Evolutionary conservation across 2,888 invertebrate species (phyloP), one percentile per base, ranked within the genome.

Genomic region (Panopea generosa): DNA sequence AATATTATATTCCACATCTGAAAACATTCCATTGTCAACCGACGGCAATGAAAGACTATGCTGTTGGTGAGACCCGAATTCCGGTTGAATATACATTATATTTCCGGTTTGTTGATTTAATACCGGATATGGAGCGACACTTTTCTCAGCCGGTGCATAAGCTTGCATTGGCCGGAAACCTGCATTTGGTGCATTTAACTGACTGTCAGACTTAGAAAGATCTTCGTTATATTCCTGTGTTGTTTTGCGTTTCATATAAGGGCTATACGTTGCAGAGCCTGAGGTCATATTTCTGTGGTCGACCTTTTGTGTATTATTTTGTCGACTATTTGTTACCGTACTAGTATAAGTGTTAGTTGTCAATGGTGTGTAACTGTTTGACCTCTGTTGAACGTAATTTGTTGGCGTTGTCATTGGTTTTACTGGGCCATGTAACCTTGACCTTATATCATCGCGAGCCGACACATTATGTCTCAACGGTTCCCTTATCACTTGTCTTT

Each of bases 1-100:
- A 45, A 90, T 90, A 61, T 90, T 84, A 63, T 90, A 90, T 53
- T 90, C 90, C 18, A 89, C 90, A 75, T 90, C 90, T 1, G 90
- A 90, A 69, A 90, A 90, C 90, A 90, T 90, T 20, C 90, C 90
- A 26, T 78, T 59, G 45, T 87, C 87, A 18, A 72, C 50, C 11
- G 73, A 74, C 16, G 83, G 60, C 20, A 14, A 27, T 33, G 60
- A 18, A 22, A n/a, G 38, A 24, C 40, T 22, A 3, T 22, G 9
- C 16, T 29, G 33, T 18, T 16, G 16, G 4, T 45, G 45, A 20
- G n/a, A 18, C 3, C 16, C 45, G 20, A 55, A 45, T n/a, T 69
- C 40, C 67, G 84, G 77, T 82, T 86, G 69, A 18, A 80, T 59
- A 29, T 80, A 80, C 2, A 70, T 67, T 14, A 80, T 63, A 62